Evolutionary conservation across 2,888 invertebrate genomes (phyloP), one percentile per base, ranked within the genome.

Genomic region (Penaeus monodon): DNA sequence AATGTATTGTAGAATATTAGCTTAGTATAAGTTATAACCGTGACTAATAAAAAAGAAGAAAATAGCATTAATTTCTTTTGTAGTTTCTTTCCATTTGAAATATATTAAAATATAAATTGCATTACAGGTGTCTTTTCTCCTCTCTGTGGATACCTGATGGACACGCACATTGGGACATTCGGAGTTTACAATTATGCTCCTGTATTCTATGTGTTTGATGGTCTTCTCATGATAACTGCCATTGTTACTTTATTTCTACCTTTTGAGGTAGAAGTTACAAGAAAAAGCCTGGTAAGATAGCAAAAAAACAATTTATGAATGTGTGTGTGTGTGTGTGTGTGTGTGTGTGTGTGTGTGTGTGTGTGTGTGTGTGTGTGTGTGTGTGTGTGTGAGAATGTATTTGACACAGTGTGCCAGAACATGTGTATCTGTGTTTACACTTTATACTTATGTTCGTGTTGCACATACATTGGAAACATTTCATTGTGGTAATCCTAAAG

Each of bases 161-260:
- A 90, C 82, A 85, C 66, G 1, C 38, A 88, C 44, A 77, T 85
- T 7, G 85, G 77, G 27, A 83, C 85, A 20, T 88, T 88, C 57
- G 88, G 89, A 8, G 77, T 68, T 12, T 87, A 87, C 64, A 84
- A 82, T 80, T 90, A 89, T 44, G 86, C 88, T 14, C 90, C 90
- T 2, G 89, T 88, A 14, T 90, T 90, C 83, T 90, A 90, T 27
- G 89, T 89, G 38, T 90, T 89, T 76, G 85, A 84, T 33, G 88
- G 83, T 44, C 88, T 90, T 57, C 87, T 90, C 84, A 24, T 90
- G 68, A 64, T 89, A 63, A 88, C 89, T 8, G 84, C 84, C n/a
- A 81, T 77, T 14, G 85, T 89, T 57, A 89, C 90, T n/a, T 24
- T 87, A 20, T 84, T 86, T n/a, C 86, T 90, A 22, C 90, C 90